Percentiles rank a stretch among this genome's conserved stretches.
These are phyloP conservation scores for Heptranchias perlo DNA, from an alignment of 2,113 vertebrate genomes.

Conservation along the genomic window DNA sequence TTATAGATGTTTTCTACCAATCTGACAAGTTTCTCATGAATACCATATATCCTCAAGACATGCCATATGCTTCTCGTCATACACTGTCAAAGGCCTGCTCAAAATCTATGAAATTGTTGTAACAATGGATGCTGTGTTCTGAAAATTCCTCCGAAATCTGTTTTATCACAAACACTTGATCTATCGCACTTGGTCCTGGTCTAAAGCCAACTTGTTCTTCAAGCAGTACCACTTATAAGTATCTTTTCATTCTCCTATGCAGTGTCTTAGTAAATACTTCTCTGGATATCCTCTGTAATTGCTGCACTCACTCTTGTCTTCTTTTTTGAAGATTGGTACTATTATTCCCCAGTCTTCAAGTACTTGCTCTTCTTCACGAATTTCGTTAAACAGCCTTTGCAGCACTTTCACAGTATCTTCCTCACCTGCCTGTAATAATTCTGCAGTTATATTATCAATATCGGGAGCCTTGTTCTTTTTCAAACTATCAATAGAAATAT, in stretches of 20 bases:
- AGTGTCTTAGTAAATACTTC: background rate
- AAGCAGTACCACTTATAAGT: background rate
- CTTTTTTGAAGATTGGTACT: background rate
- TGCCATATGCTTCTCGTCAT: background rate
- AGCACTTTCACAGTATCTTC: background rate
- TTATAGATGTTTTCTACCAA: background rate
- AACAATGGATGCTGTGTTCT: background rate
- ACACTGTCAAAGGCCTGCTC: background rate
- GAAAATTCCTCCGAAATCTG: background rate
- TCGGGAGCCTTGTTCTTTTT: background rate
- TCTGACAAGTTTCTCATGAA: background rate
- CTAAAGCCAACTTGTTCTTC: background rate
- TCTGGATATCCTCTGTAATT: background rate
- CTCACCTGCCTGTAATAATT: background rate
- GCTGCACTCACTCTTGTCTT: background rate
- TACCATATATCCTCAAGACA: background rate
- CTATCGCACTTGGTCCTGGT: background rate
- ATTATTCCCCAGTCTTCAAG: background rate
- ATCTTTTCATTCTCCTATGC: background rate
- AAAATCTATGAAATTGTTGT: background rate
- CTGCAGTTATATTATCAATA: background rate
- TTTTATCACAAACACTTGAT: background rate
- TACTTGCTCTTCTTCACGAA: background rate
- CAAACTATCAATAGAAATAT: background rate
- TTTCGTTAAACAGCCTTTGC: background rate